A percentile compares a stretch with the other conserved stretches of the same genome.
These are phyloP conservation scores for Heterotilapia buettikoferi DNA, from an alignment of 2,113 vertebrate genomes.

Conservation along the genomic window DNA sequence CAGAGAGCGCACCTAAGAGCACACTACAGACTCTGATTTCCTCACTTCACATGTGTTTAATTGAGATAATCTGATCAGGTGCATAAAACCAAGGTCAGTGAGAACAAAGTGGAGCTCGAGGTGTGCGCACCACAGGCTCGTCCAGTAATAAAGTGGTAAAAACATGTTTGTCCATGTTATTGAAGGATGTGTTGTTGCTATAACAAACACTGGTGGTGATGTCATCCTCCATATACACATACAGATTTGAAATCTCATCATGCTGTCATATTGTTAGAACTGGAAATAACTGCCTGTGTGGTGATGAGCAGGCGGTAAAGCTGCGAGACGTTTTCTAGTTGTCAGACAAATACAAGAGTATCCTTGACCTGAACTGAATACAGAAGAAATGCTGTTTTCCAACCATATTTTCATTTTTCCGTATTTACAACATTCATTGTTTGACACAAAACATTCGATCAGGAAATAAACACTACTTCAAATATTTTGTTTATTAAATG, in stretches of 20 bases:
- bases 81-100: neutral
- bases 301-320: neutral
- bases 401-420: neutral
- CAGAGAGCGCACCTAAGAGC: slow-evolving; percentile 9
- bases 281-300: neutral
- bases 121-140: neutral
- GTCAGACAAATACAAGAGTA: neutral
- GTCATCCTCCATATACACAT: neutral
- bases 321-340: neutral
- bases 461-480: neutral
- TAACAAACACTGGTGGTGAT: neutral
- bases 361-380: neutral
- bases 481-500: neutral
- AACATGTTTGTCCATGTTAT: neutral
- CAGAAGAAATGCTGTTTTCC: neutral
- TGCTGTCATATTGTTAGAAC: neutral
- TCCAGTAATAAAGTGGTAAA: too few relatives aligned
- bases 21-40: slow-evolving; percentile 9
- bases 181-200: neutral
- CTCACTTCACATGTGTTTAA: neutral
- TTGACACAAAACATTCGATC: neutral
- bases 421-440: neutral
- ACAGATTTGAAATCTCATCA: neutral
- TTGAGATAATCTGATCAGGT: neutral
- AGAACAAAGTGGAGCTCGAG: neutral